Evolutionary conservation across 2,113 vertebrate genomes (phyloP), one percentile per base, ranked within the genome.

Genomic region (Otus sunia): DNA sequence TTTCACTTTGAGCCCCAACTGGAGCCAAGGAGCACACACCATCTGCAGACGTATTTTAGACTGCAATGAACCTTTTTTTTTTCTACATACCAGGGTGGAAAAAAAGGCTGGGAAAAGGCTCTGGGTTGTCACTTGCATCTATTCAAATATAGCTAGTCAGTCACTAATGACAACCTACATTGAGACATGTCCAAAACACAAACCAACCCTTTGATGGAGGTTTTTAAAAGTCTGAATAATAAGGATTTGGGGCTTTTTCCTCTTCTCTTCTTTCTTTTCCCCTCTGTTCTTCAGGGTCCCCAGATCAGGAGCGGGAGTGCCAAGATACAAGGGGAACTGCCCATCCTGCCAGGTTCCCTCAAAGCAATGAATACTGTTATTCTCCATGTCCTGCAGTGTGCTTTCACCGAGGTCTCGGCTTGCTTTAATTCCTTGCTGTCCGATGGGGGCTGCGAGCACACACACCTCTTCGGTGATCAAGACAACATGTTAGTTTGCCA

Each of bases 81-180:
- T 22, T 1, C 52, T 83, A 62, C 36, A 53, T n/a, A 67, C 52
- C 6, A 7, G 16, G 68, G 34, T 52, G 32, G 25, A 74, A 74
- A 72, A 94, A 94, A 76, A 80, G 91, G 56, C 95, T 94, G 91
- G 80, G 91, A 96, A 96, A 96, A 92, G 91, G 71, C 90, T 88
- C 79, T 66, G 82, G 34, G 29, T 91, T 96, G 94, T 95, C 91
- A 87, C 86, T 94, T 91, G 72, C 53, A 60, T 89, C 91, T 89
- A 96, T 95, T 97, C 83, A 97, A 84, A 95, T 96, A 94, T 85
- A 95, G 68, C 88, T 93, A 84, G 83, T 67, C 80, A 91, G 82
- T 95, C 88, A 88, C 96, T 94, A 92, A 96, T 82, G 95, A 93
- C 88, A 96, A 91, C 79, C 90, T 94, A 87, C 92, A 91, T 67